A percentile compares a stretch with the other conserved stretches of the same genome.
These are phyloP conservation scores for Garra rufa DNA, from an alignment of 2,113 vertebrate genomes.

Conservation along the genomic window DNA sequence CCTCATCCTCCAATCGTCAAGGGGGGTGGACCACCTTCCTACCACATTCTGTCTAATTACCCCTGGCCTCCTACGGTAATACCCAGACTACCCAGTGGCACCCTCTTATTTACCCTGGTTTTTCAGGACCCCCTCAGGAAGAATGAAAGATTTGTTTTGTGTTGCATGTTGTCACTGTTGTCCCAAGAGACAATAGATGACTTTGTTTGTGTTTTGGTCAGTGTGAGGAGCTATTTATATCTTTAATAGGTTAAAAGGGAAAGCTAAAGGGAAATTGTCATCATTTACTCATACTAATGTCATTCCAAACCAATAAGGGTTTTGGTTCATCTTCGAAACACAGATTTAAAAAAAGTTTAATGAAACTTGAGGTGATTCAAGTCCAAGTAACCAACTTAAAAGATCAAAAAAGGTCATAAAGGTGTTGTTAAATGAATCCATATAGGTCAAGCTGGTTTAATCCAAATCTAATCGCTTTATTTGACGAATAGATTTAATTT, in stretches of 20 bases:
- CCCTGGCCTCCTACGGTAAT: neutral
- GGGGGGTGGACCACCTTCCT: slow-evolving; percentile 28
- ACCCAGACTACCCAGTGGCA: slow-evolving; percentile 2
- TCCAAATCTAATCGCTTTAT: too few relatives aligned
- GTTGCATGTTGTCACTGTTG: neutral
- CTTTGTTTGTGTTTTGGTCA: neutral
- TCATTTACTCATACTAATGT: neutral
- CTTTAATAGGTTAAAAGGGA: neutral
- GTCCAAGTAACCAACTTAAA: too few relatives aligned
- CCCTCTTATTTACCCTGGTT: slow-evolving; percentile 4
- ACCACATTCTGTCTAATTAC: slow-evolving; percentile 38
- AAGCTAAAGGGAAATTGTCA: neutral
- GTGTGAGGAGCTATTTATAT: neutral
- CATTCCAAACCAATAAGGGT: neutral
- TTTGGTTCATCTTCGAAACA: neutral
- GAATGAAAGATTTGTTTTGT: neutral
- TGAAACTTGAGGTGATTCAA: neutral
- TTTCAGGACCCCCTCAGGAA: neutral
- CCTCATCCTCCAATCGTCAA: neutral
- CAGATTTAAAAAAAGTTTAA: neutral
- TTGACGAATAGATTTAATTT: neutral
- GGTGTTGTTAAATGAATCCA: too few relatives aligned
- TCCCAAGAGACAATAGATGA: neutral
- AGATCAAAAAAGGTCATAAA: too few relatives aligned
- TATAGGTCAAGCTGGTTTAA: too few relatives aligned